These are phyloP conservation scores for Rhimphoctona megacephalus DNA, from an alignment of 2,888 invertebrate species.

Conservation along the genomic window DNA sequence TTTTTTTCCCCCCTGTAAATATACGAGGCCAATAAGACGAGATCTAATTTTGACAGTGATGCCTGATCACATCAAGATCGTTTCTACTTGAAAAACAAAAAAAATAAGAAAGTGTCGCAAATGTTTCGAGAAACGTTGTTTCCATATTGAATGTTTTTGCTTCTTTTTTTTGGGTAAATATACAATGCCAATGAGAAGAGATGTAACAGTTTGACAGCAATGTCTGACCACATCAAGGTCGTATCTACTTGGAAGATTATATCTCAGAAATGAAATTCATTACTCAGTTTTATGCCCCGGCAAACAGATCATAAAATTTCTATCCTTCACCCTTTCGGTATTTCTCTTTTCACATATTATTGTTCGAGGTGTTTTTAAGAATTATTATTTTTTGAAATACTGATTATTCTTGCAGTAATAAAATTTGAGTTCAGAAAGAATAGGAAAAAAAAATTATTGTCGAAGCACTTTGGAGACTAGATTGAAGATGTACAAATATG, in stretches of 20 bases:
- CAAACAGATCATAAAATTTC: slow-evolving; percentile 62
- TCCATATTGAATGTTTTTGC: neutral
- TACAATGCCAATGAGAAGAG: no score
- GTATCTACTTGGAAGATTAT: slow-evolving; percentile 23
- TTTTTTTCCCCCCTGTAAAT: neutral
- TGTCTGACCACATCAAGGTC: slow-evolving; percentile 28
- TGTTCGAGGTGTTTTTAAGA: neutral
- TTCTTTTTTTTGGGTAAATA: neutral
- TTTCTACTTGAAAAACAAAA: neutral
- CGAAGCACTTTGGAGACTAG: neutral
- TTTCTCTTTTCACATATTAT: neutral
- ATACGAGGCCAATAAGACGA: neutral
- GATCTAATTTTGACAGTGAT: slow-evolving; percentile 11
- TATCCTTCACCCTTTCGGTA: slow-evolving; percentile 15
- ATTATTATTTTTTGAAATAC: neutral
- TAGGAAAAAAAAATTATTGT: neutral
- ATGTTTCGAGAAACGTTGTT: neutral
- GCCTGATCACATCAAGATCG: slow-evolving; percentile 1
- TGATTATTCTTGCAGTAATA: neutral
- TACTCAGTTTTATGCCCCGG: slow-evolving; percentile 56
- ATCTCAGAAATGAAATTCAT: slow-evolving; percentile 62
- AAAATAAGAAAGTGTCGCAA: neutral
- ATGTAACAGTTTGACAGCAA: slow-evolving; percentile 8
- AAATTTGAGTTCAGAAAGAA: neutral
- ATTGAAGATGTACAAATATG: no score